These are phyloP conservation scores for Drosophila dives DNA, from an alignment of 2,888 invertebrate genomes.

Conservation along the genomic window DNA sequence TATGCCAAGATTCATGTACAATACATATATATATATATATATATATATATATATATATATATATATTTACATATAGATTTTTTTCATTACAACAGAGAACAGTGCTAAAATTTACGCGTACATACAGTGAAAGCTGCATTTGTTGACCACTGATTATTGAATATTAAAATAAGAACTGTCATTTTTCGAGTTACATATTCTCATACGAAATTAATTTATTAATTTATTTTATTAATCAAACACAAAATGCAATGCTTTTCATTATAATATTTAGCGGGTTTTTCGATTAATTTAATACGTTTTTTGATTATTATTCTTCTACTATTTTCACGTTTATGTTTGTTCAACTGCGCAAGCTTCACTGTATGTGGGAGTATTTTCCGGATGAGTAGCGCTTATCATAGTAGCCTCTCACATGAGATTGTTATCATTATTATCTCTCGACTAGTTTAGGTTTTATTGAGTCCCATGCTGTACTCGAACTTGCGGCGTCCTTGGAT, in stretches of 20 bases:
- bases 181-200: background rate
- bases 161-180: background rate
- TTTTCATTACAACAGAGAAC: slow-evolving; percentile 30
- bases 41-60: background rate
- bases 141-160: background rate
- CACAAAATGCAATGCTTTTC: background rate
- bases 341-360: background rate
- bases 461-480: slow-evolving; percentile 79
- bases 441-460: slow-evolving; percentile 9
- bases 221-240: background rate
- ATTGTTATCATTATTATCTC: slow-evolving; percentile 7
- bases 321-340: background rate
- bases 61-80: background rate
- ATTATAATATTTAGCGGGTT: background rate
- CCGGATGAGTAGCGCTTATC: background rate
- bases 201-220: background rate
- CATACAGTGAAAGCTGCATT: slow-evolving; percentile 12
- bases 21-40: background rate
- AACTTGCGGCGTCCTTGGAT: slow-evolving; percentile 87
- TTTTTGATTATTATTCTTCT: background rate
- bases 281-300: background rate
- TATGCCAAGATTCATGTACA: slow-evolving; percentile 3
- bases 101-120: background rate
- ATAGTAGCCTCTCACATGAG: slow-evolving; percentile 13
- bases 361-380: background rate